phyloP scores from a whole-genome alignment of 2,113 vertebrate species.

The Hippocampus guttulatus region DNA sequence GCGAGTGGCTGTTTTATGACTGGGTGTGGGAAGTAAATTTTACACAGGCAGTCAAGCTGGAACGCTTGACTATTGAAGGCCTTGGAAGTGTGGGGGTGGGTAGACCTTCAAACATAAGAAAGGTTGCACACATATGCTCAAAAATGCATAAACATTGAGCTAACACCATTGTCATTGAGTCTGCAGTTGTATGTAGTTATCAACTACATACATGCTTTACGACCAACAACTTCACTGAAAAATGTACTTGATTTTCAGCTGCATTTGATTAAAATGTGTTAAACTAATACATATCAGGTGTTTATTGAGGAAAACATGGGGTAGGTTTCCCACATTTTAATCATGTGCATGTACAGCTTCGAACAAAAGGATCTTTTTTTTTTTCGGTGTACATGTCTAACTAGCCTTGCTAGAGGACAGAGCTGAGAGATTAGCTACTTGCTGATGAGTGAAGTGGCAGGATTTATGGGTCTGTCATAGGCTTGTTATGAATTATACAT shows the following conservation, averaged over 20 bases:
- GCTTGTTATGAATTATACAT: constrained; percentile 62
- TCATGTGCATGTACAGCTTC: no score
- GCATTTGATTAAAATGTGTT: no score
- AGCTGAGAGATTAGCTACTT: constrained; percentile 33
- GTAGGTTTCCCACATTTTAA: no score
- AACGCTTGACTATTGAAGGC: constrained; percentile 14
- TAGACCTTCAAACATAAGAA: constrained; percentile 30
- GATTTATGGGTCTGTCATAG: constrained; percentile 64
- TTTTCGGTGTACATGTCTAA: constrained; percentile 16
- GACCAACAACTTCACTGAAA: no score
- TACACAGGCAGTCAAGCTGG: constrained; percentile 30
- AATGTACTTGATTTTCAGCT: no score
- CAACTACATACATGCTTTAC: constrained; percentile 4
- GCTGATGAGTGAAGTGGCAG: constrained; percentile 29
- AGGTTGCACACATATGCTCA: not conserved
- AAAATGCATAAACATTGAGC: not conserved
- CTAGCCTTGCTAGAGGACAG: constrained; percentile 32
- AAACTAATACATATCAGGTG: no score
- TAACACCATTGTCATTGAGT: not conserved
- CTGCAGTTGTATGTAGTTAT: constrained; percentile 5
- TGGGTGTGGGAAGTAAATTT: constrained; percentile 51
- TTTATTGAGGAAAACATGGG: no score
- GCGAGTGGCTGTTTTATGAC: constrained; percentile 46
- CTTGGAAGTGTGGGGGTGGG: constrained; percentile 14
- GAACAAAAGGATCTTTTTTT: no score